phyloP scores from a whole-genome alignment of 2,888 invertebrate species.

The Lordiphosa fenestrarum region DNA sequence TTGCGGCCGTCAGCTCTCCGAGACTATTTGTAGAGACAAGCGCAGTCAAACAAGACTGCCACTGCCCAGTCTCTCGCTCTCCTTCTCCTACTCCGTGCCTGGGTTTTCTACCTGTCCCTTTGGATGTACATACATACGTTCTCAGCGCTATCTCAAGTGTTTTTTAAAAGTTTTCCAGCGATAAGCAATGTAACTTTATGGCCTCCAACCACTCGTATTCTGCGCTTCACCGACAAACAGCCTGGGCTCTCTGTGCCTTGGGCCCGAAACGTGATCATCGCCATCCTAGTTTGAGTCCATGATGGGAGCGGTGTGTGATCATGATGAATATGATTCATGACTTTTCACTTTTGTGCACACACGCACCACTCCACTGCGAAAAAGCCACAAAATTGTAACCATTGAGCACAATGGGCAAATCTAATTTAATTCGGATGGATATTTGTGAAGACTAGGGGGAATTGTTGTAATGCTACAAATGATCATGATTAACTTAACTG shows the following conservation, averaged over 20 bases:
- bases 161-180: conserved; percentile 72
- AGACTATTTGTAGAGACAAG: conserved; percentile 72
- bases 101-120: conserved; percentile 21
- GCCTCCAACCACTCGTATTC: conserved; percentile 50
- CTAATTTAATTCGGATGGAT: not conserved
- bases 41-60: conserved; percentile 50
- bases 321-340: conserved; percentile 71
- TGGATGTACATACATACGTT: conserved; percentile 38
- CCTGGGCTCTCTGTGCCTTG: conserved; percentile 13
- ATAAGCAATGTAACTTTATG: conserved; percentile 73
- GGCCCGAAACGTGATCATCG: conserved; percentile 29
- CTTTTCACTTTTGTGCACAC: conserved; percentile 66
- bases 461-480: too few species aligned
- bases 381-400: conserved; percentile 20
- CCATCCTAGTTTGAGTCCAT: conserved; percentile 47
- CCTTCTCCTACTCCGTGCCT: conserved; percentile 1
- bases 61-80: conserved; percentile 21
- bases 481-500: too few species aligned
- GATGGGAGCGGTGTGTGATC: conserved; percentile 47
- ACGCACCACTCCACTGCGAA: conserved; percentile 20
- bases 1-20: conserved; percentile 59
- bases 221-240: conserved; percentile 25
- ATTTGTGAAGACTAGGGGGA: too few species aligned
- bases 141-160: conserved; percentile 68
- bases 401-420: conserved; percentile 30